phyloP scores from a whole-genome alignment of 2,888 invertebrate genomes.

The Congeria kusceri region DNA sequence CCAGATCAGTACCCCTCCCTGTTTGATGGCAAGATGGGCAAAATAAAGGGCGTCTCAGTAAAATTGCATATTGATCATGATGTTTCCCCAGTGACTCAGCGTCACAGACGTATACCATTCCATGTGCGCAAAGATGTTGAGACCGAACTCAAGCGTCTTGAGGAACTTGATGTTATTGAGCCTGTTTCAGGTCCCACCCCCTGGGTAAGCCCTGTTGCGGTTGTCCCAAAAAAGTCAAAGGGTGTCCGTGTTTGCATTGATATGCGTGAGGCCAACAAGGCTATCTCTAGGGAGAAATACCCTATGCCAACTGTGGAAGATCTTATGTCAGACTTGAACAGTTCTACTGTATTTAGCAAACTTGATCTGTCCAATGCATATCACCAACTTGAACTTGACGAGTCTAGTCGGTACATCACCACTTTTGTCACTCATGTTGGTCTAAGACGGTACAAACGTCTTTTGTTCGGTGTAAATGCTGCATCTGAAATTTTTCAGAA shows the following conservation, averaged over 20 bases:
- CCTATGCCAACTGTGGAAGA: slow-evolving; percentile 68
- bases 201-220: slow-evolving; percentile 72
- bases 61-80: slow-evolving; percentile 48
- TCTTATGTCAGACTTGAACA: slow-evolving; percentile 59
- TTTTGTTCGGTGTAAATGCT: slow-evolving; percentile 4
- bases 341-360: slow-evolving; percentile 63
- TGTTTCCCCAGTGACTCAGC: slow-evolving; percentile 46
- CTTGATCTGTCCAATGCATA: slow-evolving; percentile 64
- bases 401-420: slow-evolving; percentile 61
- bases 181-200: slow-evolving; percentile 70
- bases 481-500: slow-evolving; percentile 7
- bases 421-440: slow-evolving; percentile 25
- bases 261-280: slow-evolving; percentile 66
- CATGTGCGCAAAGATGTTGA: slow-evolving; percentile 62
- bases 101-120: slow-evolving; percentile 60
- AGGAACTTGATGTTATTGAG: slow-evolving; percentile 71
- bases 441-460: neutral
- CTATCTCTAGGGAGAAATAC: slow-evolving; percentile 63
- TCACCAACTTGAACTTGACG: slow-evolving; percentile 67
- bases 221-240: slow-evolving; percentile 65
- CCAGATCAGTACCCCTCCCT: slow-evolving; percentile 35
- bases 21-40: slow-evolving; percentile 58
- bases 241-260: slow-evolving; percentile 68
- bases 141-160: slow-evolving; percentile 65
- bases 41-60: slow-evolving; percentile 41